Evolutionary conservation across 2,888 invertebrate species (phyloP), one percentile per base, ranked within the genome.

Genomic region (Rotaria magnacalcarata): DNA sequence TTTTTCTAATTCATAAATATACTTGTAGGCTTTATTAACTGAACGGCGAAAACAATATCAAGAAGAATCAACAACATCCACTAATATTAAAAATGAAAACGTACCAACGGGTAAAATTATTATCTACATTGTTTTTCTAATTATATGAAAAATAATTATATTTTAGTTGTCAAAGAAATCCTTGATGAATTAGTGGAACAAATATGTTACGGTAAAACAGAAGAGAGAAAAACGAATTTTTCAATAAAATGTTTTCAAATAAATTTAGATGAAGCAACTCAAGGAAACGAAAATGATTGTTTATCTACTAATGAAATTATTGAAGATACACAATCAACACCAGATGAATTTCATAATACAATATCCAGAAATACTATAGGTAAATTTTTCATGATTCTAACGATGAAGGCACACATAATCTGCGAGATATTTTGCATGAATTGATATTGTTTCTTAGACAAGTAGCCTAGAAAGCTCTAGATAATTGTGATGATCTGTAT

Each of bases 121-220:
- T 16, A 52, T 52, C 0, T 52, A 11, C 14, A 11, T 52, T 52
- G 8, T 52, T 16, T 52, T 52, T 16, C 11, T 52, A 3, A 52
- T 16, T 52, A 52, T 11, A 47, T 47, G 7, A 47, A 47, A 47
- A 47, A 60, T 10, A 56, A n/a, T 5, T 27, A 11, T 47, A 16
- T 24, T 47, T 47, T 80, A 80, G 75, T 80, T 43, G 27, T 27
- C 11, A 21, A 47, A 24, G 80, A 80, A 80, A 80, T 80, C n/a
- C 80, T 80, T 80, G 80, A 80, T 47, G 80, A 80, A 80, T n/a
- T 80, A 47, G 80, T 80, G 6, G 80, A 80, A 47, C 47, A 80
- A 80, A 80, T 80, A 43, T 80, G 80, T 80, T 80, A 80, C n/a
- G 80, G 80, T 80, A 80, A 47, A 14, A 50, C 50, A 50, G 21